Base-by-base conservation (phyloP, 2,797 vertebrate genomes). In the Nothura maculosa region DNA sequence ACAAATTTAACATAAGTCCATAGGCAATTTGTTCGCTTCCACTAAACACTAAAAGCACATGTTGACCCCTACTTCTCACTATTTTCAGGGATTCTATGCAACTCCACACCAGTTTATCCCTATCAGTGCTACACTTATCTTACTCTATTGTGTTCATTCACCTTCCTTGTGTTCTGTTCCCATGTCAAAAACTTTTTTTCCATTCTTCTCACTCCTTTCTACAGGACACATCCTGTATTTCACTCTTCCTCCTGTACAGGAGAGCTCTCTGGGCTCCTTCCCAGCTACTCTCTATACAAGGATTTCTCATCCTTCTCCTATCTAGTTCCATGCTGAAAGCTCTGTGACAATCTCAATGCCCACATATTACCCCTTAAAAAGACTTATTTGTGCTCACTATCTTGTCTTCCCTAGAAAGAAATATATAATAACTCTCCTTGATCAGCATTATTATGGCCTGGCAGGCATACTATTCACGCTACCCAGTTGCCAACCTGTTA, bases 381-480 rank as follows among this genome's bases (percentile, higher is more conserved):
- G 9, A 16, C 3, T 6, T 47, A 14, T 54, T 3, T n/a, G 11
- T 76, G 4, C 6, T 82, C 27, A 9, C 17, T 18, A 2, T 55
- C 5, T 6, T 20, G 16, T 20, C 7, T 45, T 67, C 24, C 62
- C 20, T 40, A 60, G 66, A 19, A 62, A 19, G 3, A 78, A 21
- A 17, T 45, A 14, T 2, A 6, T 21, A 91, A 55, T 6, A 57
- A 3, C 9, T 6, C 0, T 0, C 40, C 48, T 76, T 78, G 20
- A 55, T 20, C 48, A 78, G 45, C 17, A 12, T 32, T 2, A 1
- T 7, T 48, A 7, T 62, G 34, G 28, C 9, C 58, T 80, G 40
- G n/a, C 7, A 72, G 15, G n/a, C 14, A 25, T 2, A 13, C 8
- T 22, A 5, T 38, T 60, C 21, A 50, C 34, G 12, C 21, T 85